Base-by-base conservation (phyloP, 2,888 invertebrate genomes). In the Dioctria linearis region DNA sequence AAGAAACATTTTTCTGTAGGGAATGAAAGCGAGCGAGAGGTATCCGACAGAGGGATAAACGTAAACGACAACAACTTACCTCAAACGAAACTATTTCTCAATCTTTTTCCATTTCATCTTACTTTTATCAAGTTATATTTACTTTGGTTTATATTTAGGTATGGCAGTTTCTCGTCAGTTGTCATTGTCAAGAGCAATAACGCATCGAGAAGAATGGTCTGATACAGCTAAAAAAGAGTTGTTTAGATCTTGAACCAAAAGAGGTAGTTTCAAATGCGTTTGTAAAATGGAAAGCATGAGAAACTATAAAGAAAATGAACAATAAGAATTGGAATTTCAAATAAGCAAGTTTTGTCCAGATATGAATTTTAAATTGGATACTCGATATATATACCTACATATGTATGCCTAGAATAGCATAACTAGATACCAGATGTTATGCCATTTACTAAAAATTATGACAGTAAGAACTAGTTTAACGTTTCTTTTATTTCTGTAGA, bases 331-430 rank as follows among this genome's bases (percentile, higher is more conserved):
- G 79, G 81, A 81, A 81, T 81, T 81, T 80, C 66, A 80, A 81
- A 81, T 81, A 76, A 81, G 75, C 69, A 73, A 73, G 79, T 76
- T 81, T 79, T 79, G 63, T 76, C 81, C 81, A 80, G 80, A 81
- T 81, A 81, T 81, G 81, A 79, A 81, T 81, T 81, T 80, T 80
- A 81, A 81, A 81, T 81, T 81, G 79, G 61, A 43, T 39, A 11
- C 13, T 43, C 49, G 63, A 51, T 57, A 49, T 42, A 37, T 46
- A 43, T 76, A 43, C 63, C 46, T 46, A 76, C 0, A 25, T 25
- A 25, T 25, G 25, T 25, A 46, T 42, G 3, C 59, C 8, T 4
- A 25, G 43, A 3, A 61, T 61, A 46, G 61, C 76, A 59, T 76
- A 76, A 43, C 59, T 61, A 43, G 76, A 76, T 71, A 65, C 75